Base-by-base conservation (phyloP, 2,888 invertebrate species). In the Leptothorax acervorum region DNA sequence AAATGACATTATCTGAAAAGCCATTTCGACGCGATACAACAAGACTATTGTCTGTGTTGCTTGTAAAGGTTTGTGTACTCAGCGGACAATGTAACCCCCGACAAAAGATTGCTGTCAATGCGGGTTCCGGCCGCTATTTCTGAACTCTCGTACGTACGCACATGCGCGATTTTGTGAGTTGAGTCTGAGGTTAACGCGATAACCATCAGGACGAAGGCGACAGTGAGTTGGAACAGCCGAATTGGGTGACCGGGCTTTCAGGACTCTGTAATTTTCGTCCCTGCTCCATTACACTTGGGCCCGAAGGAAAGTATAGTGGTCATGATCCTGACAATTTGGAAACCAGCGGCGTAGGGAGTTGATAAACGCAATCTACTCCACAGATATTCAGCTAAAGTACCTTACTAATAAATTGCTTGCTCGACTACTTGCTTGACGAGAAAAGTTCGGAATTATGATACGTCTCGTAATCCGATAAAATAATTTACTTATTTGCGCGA, bases 1-100 rank as follows among this genome's bases (percentile, higher is more conserved):
- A 79, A 79, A 71, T 71, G 74, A 79, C 78, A 42, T 78, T 78
- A 78, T 71, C 73, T 8, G 73, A 45, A 60, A 73, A 60, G 76
- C 71, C 51, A 76, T 83, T 85, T 79, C 48, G 51, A 31, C 42
- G 23, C n/a, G 63, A 74, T 70, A 66, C 82, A 71, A 55, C 70
- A 66, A 65, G 45, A 57, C 73, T 31, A 71, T 79, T 57, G 57
- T 57, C 28, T 48, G 63, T 55, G 57, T 35, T 11, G 11, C 28
- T 57, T 35, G 45, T 73, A 57, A 73, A 79, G 31, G 23, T 42
- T 12, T 18, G 18, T 42, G n/a, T 23, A 60, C 18, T 55, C 66
- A 8, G 12, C n/a, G 51, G 35, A 78, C 55, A 45, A 79, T 79
- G 42, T 79, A 60, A 79, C 35, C 57, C 45, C 3, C 60, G 48